Evolutionary conservation across 2,888 invertebrate species (phyloP), one percentile per base, ranked within the genome.

Genomic region (Eretmocerus hayati): DNA sequence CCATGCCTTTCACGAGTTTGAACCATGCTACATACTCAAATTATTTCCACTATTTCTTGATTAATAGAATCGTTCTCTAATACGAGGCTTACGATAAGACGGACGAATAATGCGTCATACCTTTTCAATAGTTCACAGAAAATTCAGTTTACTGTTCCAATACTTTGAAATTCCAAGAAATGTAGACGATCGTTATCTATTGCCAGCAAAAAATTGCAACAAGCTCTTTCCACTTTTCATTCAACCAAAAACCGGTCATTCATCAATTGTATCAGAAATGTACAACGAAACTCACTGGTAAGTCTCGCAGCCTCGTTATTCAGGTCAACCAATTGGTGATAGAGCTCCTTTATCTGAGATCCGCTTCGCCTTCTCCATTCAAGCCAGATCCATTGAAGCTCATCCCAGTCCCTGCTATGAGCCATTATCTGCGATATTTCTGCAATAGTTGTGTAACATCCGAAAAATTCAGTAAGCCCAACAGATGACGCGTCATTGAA

Each of bases 371-470:
- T 58, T 59, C 92, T 79, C 87, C 92, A 95, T 66, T 90, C 90
- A 0, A 85, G 82, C 95, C 95, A 95, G 0, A 84, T 81, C 63
- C 88, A 85, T 59, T 86, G 83, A 48, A 95, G 73, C 66, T 92
- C 90, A 53, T 92, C 87, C 85, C 92, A 92, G 63, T 94, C 87
- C 41, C 88, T 74, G 59, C 84, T 85, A 50, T 75, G 77, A 0
- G 88, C 86, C 89, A 92, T 87, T 52, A 90, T 83, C 15, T 70
- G 62, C 11, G 74, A 72, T 46, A 80, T 63, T 55, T 78, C 79
- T 78, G 58, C 20, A 54, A 58, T 11, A 26, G 11, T n/a, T n/a
- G n/a, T n/a, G n/a, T n/a, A n/a, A n/a, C n/a, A n/a, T n/a, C n/a
- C n/a, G n/a, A n/a, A n/a, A n/a, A n/a, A n/a, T n/a, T n/a, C 30